Evolutionary conservation across 1,140 invertebrate genomes (phyloP), one percentile per base, ranked within the genome.

Genomic region (Branchinecta lynchi): DNA sequence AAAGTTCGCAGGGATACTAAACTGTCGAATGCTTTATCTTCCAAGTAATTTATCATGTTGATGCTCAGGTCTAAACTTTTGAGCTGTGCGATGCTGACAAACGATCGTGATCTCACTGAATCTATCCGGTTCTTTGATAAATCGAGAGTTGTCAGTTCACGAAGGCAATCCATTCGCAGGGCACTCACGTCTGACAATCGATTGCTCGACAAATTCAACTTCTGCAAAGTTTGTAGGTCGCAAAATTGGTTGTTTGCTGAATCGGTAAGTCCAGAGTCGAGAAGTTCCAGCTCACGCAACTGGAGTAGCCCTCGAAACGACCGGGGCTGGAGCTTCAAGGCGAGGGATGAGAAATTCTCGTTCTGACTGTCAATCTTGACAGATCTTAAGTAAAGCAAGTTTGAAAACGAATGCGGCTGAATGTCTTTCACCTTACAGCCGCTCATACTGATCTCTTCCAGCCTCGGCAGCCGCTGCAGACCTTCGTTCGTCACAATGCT

Each of bases 241-340:
- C 89, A 92, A 74, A 93, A 85, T 7, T 89, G 79, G 51, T 86
- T 84, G 9, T 81, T 77, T 60, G 89, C 88, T 60, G 89, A 79
- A 21, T 82, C 86, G 85, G 86, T 88, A 65, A 92, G 86, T 75
- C 90, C 89, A 79, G 92, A 92, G 74, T 87, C 85, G 69, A 84
- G 85, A 9, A 93, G 78, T 79, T 92, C 85, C 70, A 92, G 80
- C 71, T 82, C 80, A 70, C 84, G 82, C 44, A 92, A 79, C 75
- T 87, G 82, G 65, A 82, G 80, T 69, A 91, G 78, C 8, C 87
- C 86, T 12, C 83, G 77, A 68, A 90, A 84, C 69, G 87, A 85
- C 72, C 87, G 84, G 32, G 84, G 79, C 74, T 86, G 81, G n/a
- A 91, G 77, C 73, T 87, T 87, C 78, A 90, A 82, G 43, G 84